Conservation (phyloP, 2,113 vertebrate species). For the Kryptolebias marmoratus region DNA sequence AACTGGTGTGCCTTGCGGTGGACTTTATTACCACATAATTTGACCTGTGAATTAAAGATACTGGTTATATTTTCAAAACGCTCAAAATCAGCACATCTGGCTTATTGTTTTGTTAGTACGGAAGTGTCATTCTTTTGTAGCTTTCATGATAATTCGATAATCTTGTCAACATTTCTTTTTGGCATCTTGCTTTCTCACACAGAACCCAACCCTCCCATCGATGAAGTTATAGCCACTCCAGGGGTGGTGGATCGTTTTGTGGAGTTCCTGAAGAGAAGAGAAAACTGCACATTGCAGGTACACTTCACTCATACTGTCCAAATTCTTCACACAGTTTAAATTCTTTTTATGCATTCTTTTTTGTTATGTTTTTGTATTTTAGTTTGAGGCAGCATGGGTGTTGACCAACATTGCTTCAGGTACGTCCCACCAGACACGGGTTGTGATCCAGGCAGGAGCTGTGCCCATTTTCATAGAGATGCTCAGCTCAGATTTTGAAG, state of each 20-base stretch:
- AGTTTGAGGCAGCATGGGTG: conserved; percentile 99
- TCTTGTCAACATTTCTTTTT: neutral
- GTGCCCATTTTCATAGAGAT: conserved; percentile 98
- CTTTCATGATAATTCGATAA: neutral
- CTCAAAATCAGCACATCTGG: neutral
- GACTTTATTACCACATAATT: neutral
- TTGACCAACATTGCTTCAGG: conserved; percentile 98
- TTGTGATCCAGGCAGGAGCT: conserved; percentile 97
- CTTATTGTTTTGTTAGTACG: neutral
- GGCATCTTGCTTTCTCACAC: neutral
- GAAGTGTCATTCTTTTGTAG: too few relatives aligned
- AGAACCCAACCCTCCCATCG: conserved; percentile 98
- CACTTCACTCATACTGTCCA: neutral
- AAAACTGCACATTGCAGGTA: conserved; percentile 99
- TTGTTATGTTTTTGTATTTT: conserved; percentile 23
- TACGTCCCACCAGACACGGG: conserved; percentile 95
- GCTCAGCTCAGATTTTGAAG: conserved; percentile 96
- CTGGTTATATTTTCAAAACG: neutral
- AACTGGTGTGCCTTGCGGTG: neutral
- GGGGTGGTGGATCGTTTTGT: conserved; percentile 97
- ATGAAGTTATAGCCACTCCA: conserved; percentile 95
- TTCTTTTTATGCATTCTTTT: neutral
- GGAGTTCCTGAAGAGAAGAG: conserved; percentile 95
- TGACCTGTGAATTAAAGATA: neutral
- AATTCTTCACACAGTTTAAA: too few relatives aligned